These are phyloP conservation scores for Oceanites oceanicus DNA, from an alignment of 2,113 vertebrate genomes.

Conservation along the genomic window DNA sequence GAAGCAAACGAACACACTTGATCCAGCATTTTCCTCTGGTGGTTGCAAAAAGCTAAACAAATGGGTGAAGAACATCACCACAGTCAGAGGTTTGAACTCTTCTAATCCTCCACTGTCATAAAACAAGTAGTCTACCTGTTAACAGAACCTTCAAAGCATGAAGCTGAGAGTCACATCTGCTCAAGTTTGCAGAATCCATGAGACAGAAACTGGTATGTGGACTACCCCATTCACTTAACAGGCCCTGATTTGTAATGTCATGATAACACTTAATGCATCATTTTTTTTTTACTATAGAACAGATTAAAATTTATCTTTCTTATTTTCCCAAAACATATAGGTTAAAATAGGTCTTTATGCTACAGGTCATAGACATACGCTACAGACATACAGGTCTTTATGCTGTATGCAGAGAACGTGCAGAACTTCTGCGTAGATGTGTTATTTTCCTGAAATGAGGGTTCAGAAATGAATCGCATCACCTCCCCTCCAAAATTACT, in stretches of 20 bases:
- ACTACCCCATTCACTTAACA: not conserved
- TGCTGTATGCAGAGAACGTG: not conserved
- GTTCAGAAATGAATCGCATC: not conserved
- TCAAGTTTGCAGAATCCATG: not conserved
- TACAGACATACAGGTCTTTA: not conserved
- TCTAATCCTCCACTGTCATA: not conserved
- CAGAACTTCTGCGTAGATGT: not conserved
- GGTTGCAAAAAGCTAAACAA: not conserved
- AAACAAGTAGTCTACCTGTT: not conserved
- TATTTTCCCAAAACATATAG: not conserved
- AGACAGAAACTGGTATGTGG: not conserved
- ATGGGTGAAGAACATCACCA: not conserved
- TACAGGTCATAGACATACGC: not conserved
- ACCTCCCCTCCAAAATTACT: not conserved
- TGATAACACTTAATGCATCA: not conserved
- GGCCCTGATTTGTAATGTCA: not conserved
- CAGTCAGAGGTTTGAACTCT: not conserved
- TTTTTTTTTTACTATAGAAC: not conserved
- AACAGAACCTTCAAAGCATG: not conserved
- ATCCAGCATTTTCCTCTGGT: not conserved
- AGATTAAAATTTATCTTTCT: not conserved
- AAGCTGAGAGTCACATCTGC: not conserved
- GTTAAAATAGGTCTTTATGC: not conserved
- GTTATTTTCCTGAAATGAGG: not conserved
- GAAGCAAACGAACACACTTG: not conserved